Evolutionary conservation across 2,113 vertebrate species (phyloP).

Genomic region (Callocephalon fimbriatum): DNA sequence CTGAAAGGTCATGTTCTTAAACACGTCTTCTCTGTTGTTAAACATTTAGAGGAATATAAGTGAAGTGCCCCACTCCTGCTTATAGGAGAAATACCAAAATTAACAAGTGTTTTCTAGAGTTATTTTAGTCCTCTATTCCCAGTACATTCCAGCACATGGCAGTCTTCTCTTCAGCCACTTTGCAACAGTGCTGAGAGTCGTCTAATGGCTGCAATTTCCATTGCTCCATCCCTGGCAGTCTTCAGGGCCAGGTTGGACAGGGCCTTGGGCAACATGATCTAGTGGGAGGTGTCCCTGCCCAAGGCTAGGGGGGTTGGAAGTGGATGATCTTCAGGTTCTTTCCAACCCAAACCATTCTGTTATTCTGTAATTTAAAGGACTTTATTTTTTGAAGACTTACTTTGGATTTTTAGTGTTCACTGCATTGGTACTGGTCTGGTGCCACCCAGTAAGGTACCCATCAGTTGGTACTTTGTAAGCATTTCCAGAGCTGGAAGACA

Average conservation of each 20-base stretch:
- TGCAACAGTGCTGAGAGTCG: background rate
- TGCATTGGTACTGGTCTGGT: background rate
- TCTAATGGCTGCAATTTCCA: background rate
- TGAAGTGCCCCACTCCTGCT: background rate
- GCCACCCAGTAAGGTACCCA: background rate
- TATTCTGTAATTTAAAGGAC: background rate
- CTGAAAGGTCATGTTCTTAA: background rate
- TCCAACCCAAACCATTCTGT: background rate
- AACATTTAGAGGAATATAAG: background rate
- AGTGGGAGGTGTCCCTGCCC: background rate
- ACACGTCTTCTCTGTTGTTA: background rate
- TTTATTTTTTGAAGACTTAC: background rate
- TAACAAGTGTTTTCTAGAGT: background rate
- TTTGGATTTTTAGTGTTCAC: background rate
- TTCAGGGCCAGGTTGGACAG: background rate
- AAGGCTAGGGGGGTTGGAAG: background rate
- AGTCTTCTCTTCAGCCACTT: background rate
- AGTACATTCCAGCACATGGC: background rate
- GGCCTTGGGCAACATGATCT: background rate
- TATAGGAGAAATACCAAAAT: background rate
- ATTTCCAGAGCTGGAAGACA: background rate
- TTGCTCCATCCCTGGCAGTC: background rate
- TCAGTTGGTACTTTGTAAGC: background rate
- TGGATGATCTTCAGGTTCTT: background rate
- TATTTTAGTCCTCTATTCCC: background rate